Evolutionary conservation across 1,140 invertebrate genomes (phyloP).

Genomic region (Plectrocnemia conspersa): DNA sequence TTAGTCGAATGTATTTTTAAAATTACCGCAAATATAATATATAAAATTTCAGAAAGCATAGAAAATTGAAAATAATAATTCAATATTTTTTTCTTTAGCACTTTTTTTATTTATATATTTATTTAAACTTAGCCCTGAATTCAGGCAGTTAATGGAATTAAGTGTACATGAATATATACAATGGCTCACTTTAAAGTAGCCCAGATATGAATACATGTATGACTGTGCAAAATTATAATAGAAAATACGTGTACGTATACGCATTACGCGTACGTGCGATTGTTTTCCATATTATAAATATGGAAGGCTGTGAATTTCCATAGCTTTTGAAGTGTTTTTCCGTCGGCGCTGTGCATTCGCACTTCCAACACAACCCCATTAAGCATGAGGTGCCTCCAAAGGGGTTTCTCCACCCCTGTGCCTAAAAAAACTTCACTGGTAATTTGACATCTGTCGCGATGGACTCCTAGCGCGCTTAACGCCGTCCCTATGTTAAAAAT

Average conservation of each 20-base stretch:
- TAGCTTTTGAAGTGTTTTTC: conserved; percentile 34
- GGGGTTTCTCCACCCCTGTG: conserved; percentile 5
- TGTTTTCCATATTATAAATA: background rate
- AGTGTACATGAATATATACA: background rate
- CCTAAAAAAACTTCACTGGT: conserved; percentile 28
- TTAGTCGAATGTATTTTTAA: too few species aligned
- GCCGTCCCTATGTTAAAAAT: too few species aligned
- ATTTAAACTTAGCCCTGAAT: too few species aligned
- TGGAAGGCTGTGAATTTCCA: conserved; percentile 25
- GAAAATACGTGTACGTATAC: background rate
- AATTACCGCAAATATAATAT: too few species aligned
- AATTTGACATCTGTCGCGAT: conserved; percentile 21
- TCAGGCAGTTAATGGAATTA: background rate
- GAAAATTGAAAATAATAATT: too few species aligned
- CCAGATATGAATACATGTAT: background rate
- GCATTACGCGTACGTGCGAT: background rate
- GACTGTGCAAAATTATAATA: background rate
- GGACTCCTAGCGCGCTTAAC: conserved; percentile 11
- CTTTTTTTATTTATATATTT: too few species aligned
- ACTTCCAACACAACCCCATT: conserved; percentile 3
- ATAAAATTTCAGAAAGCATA: too few species aligned
- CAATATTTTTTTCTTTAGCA: too few species aligned
- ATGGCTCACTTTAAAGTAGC: background rate
- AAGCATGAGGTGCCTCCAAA: too few species aligned
- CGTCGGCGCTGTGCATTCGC: conserved; percentile 26